phyloP scores from a whole-genome alignment of 2,888 invertebrate genomes.

The Chrysomela aeneicollis region DNA sequence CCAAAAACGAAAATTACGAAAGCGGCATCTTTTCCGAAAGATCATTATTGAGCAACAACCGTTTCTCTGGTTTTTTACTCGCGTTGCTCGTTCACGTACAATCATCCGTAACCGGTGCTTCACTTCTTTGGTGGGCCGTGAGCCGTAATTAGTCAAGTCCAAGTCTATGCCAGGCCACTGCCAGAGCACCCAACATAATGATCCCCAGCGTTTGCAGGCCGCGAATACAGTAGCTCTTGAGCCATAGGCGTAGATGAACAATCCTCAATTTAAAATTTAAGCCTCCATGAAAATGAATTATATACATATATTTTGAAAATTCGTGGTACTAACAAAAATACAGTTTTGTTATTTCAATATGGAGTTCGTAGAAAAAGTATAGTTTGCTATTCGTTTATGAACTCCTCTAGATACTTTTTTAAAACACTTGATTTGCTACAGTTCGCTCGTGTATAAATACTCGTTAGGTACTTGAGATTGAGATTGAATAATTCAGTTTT shows the following conservation, averaged over 20 bases:
- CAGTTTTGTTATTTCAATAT: too few relatives aligned
- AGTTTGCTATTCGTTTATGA: too few relatives aligned
- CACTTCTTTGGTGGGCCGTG: constrained; percentile 28
- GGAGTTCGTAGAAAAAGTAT: too few relatives aligned
- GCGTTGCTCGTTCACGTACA: constrained; percentile 6
- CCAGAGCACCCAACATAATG: constrained; percentile 31
- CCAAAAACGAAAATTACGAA: neutral
- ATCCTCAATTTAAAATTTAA: neutral
- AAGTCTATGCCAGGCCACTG: neutral
- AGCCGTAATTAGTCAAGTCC: constrained; percentile 31
- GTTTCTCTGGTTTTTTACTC: constrained; percentile 13
- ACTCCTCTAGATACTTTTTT: too few relatives aligned
- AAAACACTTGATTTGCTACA: too few relatives aligned
- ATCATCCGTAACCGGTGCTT: constrained; percentile 9
- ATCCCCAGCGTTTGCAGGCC: constrained; percentile 30
- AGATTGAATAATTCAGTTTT: too few relatives aligned
- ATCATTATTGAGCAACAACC: constrained; percentile 17
- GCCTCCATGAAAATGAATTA: too few relatives aligned
- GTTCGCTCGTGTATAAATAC: too few relatives aligned
- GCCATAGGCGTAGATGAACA: constrained; percentile 11
- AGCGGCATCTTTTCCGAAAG: constrained; percentile 5
- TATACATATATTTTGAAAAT: too few relatives aligned
- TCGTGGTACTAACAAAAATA: too few relatives aligned
- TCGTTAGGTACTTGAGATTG: too few relatives aligned
- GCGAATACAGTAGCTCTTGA: constrained; percentile 25